phyloP scores from a whole-genome alignment of 2,113 vertebrate genomes.

The Nerophis ophidion region DNA sequence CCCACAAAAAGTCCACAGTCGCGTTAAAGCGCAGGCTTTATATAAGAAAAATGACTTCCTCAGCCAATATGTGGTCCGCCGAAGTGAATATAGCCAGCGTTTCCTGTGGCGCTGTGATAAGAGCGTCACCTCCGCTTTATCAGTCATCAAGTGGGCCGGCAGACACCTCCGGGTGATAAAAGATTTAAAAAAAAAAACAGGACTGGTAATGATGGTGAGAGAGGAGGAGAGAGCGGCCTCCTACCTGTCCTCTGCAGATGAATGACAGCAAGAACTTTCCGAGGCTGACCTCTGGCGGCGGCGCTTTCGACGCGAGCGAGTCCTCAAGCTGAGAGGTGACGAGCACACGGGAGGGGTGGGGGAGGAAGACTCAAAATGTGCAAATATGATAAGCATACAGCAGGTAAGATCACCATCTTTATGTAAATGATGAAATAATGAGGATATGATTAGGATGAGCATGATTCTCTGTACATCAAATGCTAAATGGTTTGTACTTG shows the following conservation, averaged over 20 bases:
- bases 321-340: conserved; percentile 69
- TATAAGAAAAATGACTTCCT: neutral
- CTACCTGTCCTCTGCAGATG: conserved; percentile 81
- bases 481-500: no score
- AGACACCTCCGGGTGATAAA: conserved; percentile 54
- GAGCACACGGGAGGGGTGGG: conserved; percentile 17
- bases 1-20: no score
- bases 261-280: conserved; percentile 74
- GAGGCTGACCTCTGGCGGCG: conserved; percentile 74
- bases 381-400: neutral
- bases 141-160: conserved; percentile 53
- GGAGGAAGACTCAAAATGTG: conserved; percentile 11
- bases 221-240: neutral
- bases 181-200: conserved; percentile 7
- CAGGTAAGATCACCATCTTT: no score
- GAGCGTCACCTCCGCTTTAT: conserved; percentile 65
- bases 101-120: conserved; percentile 61
- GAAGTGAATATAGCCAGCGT: conserved; percentile 30
- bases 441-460: no score
- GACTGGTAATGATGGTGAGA: neutral
- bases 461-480: no score
- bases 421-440: no score
- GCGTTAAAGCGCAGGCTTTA: no score
- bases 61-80: conserved; percentile 33
- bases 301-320: conserved; percentile 74